Conservation (phyloP, 2,888 invertebrate species). For the Lasioglossum vierecki region DNA sequence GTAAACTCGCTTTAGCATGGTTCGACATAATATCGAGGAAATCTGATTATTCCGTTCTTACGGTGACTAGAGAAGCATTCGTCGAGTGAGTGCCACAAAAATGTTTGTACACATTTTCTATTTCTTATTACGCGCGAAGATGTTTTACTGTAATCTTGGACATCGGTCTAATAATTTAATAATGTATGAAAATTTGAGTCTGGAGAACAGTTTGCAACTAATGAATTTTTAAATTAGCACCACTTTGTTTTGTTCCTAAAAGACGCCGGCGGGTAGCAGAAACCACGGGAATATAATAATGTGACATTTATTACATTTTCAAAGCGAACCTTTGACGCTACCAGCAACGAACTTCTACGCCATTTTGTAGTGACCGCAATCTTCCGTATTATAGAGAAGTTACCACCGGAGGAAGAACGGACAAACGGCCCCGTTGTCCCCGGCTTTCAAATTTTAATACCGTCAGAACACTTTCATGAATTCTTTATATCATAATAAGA, state of each 20-base stretch:
- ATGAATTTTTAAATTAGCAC: neutral
- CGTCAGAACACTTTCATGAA: constrained; percentile 14
- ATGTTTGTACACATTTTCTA: neutral
- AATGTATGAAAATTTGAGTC: neutral
- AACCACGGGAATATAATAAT: neutral
- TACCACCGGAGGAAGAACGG: neutral
- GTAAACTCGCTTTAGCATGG: constrained; percentile 72
- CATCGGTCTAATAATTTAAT: neutral
- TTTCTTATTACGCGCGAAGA: no score
- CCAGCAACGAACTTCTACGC: neutral
- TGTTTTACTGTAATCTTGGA: neutral
- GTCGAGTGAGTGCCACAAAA: neutral
- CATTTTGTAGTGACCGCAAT: neutral
- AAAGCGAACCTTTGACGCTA: neutral
- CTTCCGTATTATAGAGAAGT: neutral
- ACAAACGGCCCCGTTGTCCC: neutral
- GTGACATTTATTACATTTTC: constrained; percentile 2
- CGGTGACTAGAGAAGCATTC: neutral
- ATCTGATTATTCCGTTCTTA: constrained; percentile 70
- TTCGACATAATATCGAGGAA: constrained; percentile 66
- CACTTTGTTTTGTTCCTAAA: neutral
- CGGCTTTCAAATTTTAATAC: constrained; percentile 15
- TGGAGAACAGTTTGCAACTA: neutral
- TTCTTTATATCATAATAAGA: constrained; percentile 21
- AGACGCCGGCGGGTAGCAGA: neutral